These are phyloP conservation scores for Edolisoma coerulescens DNA, from an alignment of 2,113 vertebrate genomes.

Conservation along the genomic window DNA sequence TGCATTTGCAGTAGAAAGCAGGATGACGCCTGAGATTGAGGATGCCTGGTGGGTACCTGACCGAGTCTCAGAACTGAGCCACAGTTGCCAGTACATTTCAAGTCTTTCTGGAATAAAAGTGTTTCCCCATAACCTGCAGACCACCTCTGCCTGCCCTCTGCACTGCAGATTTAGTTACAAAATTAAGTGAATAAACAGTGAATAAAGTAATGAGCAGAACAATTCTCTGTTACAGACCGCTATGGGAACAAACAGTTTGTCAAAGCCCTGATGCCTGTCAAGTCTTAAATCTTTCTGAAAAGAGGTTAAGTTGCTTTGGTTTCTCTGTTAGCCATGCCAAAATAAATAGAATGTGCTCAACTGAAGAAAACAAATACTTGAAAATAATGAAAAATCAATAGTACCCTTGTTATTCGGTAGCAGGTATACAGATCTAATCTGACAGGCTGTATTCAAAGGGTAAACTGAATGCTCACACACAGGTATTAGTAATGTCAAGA, in stretches of 20 bases:
- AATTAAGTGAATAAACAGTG: background rate
- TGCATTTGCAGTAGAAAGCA: background rate
- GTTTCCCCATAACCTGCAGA: background rate
- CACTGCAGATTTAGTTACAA: background rate
- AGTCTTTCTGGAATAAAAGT: background rate
- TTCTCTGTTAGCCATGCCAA: constrained; percentile 23
- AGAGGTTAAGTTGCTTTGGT: constrained; percentile 21
- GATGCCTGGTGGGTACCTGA: background rate
- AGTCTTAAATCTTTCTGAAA: constrained; percentile 24
- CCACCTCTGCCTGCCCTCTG: background rate
- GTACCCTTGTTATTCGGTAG: constrained; percentile 55
- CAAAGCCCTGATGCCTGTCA: background rate
- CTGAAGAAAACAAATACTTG: constrained; percentile 63
- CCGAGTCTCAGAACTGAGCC: background rate
- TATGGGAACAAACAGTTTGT: background rate
- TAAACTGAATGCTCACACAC: constrained; percentile 26
- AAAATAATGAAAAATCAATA: constrained; percentile 59
- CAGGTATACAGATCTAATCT: constrained; percentile 50
- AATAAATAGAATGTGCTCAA: constrained; percentile 49
- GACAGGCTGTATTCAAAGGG: constrained; percentile 27
- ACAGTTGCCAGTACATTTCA: background rate
- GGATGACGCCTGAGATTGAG: background rate
- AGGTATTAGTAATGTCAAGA: constrained; percentile 39
- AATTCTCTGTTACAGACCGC: background rate
- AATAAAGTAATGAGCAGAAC: background rate